phyloP scores from a whole-genome alignment of 2,797 vertebrate species.

The Salmo trutta region DNA sequence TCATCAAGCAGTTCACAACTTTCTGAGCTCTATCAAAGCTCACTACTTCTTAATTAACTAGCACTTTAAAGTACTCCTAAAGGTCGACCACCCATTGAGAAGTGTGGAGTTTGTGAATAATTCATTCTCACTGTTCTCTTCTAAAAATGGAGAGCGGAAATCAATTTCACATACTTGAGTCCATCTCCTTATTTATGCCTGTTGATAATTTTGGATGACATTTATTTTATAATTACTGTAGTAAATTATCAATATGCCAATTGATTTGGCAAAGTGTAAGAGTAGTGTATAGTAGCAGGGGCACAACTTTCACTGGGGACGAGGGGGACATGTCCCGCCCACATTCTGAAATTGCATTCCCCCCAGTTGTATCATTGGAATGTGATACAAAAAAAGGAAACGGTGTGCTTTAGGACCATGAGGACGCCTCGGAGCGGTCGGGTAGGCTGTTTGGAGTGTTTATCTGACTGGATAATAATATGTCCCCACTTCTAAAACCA shows the following conservation, averaged over 20 bases:
- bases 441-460: too few relatives aligned
- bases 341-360: too few relatives aligned
- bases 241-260: conserved; percentile 59
- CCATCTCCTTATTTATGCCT: conserved; percentile 40
- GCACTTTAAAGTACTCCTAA: conserved; percentile 53
- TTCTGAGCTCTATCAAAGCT: neutral
- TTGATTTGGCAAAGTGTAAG: conserved; percentile 56
- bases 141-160: conserved; percentile 54
- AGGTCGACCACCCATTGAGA: conserved; percentile 57
- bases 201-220: conserved; percentile 43
- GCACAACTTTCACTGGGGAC: too few relatives aligned
- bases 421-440: too few relatives aligned
- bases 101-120: conserved; percentile 55
- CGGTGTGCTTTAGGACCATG: too few relatives aligned
- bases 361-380: too few relatives aligned
- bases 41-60: conserved; percentile 51
- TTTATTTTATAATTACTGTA: conserved; percentile 58
- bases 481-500: too few relatives aligned
- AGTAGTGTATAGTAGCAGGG: neutral
- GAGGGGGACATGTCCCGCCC: too few relatives aligned
- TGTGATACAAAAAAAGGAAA: too few relatives aligned
- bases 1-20: conserved; percentile 3
- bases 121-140: conserved; percentile 58
- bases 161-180: conserved; percentile 51
- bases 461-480: too few relatives aligned